A percentile compares a stretch with the other conserved stretches of the same genome.
phyloP scores from a whole-genome alignment of 2,113 vertebrate species.

The Epinephelus lanceolatus region DNA sequence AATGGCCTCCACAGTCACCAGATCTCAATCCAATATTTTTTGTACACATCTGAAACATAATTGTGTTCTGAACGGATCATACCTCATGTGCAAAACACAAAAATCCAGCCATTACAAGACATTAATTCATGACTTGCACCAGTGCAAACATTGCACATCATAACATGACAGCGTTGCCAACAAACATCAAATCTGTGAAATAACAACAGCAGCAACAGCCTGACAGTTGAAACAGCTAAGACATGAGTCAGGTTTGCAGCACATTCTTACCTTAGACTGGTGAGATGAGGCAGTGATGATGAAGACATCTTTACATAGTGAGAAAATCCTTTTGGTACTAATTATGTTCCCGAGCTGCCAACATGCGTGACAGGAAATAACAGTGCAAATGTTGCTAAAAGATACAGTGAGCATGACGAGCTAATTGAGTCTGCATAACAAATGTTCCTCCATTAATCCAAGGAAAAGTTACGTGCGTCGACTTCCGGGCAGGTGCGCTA shows the following conservation, averaged over 20 bases:
- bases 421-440: background rate
- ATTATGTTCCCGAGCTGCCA: no score
- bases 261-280: conserved; percentile 8
- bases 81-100: background rate
- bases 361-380: background rate
- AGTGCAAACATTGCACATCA: conserved; percentile 10
- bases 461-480: no score
- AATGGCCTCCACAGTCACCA: no score
- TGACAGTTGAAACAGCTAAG: background rate
- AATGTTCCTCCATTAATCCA: background rate
- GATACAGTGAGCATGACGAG: background rate
- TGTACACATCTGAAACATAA: no score
- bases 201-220: background rate
- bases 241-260: background rate
- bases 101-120: background rate
- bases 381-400: background rate
- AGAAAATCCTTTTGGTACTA: background rate
- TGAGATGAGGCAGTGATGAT: background rate
- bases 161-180: background rate
- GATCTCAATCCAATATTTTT: no score
- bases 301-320: background rate
- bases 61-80: background rate
- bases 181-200: background rate
- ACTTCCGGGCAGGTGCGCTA: background rate
- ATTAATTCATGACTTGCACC: background rate